A percentile compares a stretch with the other conserved stretches of the same genome.
These are phyloP conservation scores for Phaonia tiefii DNA, from an alignment of 2,888 invertebrate genomes.

Conservation along the genomic window DNA sequence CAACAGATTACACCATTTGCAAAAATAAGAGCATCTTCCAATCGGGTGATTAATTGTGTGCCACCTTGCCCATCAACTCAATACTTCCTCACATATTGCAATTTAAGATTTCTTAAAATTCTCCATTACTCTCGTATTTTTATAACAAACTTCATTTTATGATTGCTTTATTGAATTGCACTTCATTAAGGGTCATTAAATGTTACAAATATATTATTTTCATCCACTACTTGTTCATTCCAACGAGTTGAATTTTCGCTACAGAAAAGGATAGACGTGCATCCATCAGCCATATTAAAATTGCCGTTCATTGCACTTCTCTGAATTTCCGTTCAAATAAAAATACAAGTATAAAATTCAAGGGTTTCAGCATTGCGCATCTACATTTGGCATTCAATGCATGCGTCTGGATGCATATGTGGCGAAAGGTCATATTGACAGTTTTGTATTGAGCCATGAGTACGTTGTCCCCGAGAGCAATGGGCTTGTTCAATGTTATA, in stretches of 20 bases:
- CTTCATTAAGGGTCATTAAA: constrained; percentile 37
- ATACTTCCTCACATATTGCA: too few relatives aligned
- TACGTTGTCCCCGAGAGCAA: constrained; percentile 24
- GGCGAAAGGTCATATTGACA: background rate
- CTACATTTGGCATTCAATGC: background rate
- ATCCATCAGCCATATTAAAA: constrained; percentile 16
- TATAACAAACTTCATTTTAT: constrained; percentile 18
- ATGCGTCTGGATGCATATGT: background rate
- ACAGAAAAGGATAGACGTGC: background rate
- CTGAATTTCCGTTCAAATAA: background rate
- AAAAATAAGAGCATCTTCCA: too few relatives aligned
- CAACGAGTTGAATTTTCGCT: background rate
- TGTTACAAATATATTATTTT: constrained; percentile 20
- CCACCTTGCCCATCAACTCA: too few relatives aligned
- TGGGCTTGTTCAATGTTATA: constrained; percentile 19
- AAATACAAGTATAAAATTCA: background rate
- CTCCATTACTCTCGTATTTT: constrained; percentile 18
- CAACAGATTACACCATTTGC: too few relatives aligned
- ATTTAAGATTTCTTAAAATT: too few relatives aligned
- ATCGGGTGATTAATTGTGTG: too few relatives aligned
- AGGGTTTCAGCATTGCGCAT: background rate
- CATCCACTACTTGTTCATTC: background rate
- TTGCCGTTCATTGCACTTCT: constrained; percentile 36
- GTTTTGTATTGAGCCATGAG: background rate
- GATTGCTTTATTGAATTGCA: constrained; percentile 34